Conservation (phyloP, 2,113 vertebrate species). For the Taurulus bubalis region DNA sequence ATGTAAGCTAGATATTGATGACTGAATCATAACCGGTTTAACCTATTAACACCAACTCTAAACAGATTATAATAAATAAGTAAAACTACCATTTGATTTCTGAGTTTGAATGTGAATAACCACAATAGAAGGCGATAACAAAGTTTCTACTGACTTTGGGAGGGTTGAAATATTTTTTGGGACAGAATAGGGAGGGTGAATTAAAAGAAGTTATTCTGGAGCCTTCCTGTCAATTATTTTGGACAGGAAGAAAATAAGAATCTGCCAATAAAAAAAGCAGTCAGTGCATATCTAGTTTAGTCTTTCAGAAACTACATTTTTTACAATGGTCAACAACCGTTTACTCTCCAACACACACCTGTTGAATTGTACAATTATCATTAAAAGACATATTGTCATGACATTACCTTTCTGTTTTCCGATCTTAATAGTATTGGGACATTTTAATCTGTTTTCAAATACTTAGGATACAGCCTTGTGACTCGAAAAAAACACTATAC, state of each 20-base stretch:
- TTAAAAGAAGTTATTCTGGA: background rate
- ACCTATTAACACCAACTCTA: background rate
- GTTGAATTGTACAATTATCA: background rate
- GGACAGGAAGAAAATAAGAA: background rate
- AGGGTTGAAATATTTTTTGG: background rate
- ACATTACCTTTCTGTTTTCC: background rate
- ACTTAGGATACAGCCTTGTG: slow-evolving; percentile 33
- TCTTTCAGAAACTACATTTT: background rate
- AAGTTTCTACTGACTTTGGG: background rate
- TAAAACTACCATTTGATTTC: background rate
- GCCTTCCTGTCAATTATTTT: background rate
- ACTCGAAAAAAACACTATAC: slow-evolving; percentile 45
- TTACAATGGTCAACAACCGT: background rate
- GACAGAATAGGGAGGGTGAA: background rate
- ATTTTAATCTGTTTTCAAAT: slow-evolving; percentile 7
- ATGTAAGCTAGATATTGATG: background rate
- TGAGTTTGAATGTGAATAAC: background rate
- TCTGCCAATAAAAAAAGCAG: background rate
- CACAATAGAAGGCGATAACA: background rate
- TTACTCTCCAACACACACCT: background rate
- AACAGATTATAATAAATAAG: background rate
- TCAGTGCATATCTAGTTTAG: background rate
- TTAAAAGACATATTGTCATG: slow-evolving; percentile 9
- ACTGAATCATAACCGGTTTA: background rate
- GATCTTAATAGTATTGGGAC: background rate